Base-by-base conservation (phyloP, 2,113 vertebrate species). In the Charina bottae region DNA sequence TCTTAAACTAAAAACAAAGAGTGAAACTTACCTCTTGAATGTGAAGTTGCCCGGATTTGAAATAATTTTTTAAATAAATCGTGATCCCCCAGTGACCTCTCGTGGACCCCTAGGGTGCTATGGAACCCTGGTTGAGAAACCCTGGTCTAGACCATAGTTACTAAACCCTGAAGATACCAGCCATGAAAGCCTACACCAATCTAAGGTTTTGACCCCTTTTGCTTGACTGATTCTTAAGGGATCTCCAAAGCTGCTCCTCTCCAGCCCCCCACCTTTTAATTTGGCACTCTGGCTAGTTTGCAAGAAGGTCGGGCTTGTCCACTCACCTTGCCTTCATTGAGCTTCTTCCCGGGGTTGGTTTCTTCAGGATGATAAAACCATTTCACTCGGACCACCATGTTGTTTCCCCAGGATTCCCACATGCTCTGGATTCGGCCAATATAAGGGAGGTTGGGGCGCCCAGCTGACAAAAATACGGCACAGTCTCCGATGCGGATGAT, bases 341-440 rank as follows among this genome's bases (percentile, higher is more conserved):
- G 98, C 90, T 99, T 99, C 96, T 99, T 99, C 90, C 99, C 99
- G 0, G 99, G 99, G 96, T 99, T 99, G 37, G 99, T 99, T 97
- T 99, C 99, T 94, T 99, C 99, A 0, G 99, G 99, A 90, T 99
- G 99, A 89, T 99, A 99, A 96, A 99, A 99, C 99, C 99, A 99
- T 95, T 99, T 99, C 93, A 99, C 99, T 0, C 99, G 96, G 89
- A 99, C 99, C 93, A 99, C 99, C 99, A 99, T 99, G 97, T 99
- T 99, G 97, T 98, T 99, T 64, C 99, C 99, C 99, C 99, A 99
- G 0, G 99, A 99, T 94, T 99, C 99, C 99, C 99, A 99, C 99
- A 99, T 99, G 97, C 99, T 99, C 97, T 99, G 99, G 97, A 99
- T 99, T 21, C 99, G 98, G 89, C 99, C 99, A 0, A 99, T 99